A percentile compares a stretch with the other conserved stretches of the same genome.
Evolutionary conservation across 2,888 invertebrate species (phyloP).

Genomic region (Pammene aurita): DNA sequence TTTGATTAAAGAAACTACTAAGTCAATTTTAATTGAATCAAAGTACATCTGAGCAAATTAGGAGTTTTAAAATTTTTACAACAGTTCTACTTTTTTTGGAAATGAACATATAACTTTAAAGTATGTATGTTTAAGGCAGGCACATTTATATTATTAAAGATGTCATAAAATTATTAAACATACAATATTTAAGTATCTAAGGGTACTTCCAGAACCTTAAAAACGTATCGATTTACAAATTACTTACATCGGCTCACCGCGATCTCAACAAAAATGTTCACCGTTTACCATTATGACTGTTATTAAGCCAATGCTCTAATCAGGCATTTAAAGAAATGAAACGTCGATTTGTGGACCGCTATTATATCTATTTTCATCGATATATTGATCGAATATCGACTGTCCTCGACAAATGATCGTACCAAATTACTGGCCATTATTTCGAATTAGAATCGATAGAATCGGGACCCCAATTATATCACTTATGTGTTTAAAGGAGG

Average conservation of each 20-base stretch:
- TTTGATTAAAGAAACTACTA: background rate
- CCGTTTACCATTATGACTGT: slow-evolving; percentile 79
- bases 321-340: slow-evolving; percentile 83
- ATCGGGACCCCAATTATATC: slow-evolving; percentile 81
- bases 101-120: too few species aligned
- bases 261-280: slow-evolving; percentile 65
- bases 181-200: background rate
- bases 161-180: too few species aligned
- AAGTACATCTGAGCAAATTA: background rate
- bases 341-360: slow-evolving; percentile 75
- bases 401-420: slow-evolving; percentile 81
- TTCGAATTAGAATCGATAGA: slow-evolving; percentile 82
- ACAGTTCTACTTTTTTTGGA: too few species aligned
- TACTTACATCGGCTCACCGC: slow-evolving; percentile 49
- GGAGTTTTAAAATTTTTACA: too few species aligned
- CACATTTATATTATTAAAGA: too few species aligned
- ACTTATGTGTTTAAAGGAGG: slow-evolving; percentile 83
- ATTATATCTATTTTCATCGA: slow-evolving; percentile 81
- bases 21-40: background rate
- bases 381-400: slow-evolving; percentile 83
- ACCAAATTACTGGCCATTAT: slow-evolving; percentile 81
- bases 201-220: slow-evolving; percentile 12
- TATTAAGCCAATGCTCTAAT: slow-evolving; percentile 79
- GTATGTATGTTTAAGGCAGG: too few species aligned
- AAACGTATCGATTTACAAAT: slow-evolving; percentile 49